phyloP scores from a whole-genome alignment of 2,888 invertebrate species.

The Chrysolina americana region DNA sequence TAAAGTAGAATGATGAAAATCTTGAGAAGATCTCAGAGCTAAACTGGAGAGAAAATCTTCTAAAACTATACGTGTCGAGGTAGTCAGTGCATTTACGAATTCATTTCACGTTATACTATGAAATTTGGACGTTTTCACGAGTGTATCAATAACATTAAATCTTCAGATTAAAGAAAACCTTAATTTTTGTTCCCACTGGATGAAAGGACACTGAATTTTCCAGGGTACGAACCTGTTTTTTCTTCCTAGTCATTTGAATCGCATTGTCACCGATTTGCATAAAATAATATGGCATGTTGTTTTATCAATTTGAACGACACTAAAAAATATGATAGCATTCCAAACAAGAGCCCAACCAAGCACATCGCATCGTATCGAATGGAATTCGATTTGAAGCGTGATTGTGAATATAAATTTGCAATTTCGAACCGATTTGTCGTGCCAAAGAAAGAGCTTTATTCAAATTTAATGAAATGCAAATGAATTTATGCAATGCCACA shows the following conservation, averaged over 20 bases:
- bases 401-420: constrained; percentile 12
- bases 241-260: not conserved
- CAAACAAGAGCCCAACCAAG: not conserved
- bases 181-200: no score
- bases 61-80: no score
- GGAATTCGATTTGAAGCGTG: constrained; percentile 21
- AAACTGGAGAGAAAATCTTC: no score
- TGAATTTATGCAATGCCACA: constrained; percentile 20
- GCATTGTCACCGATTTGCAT: not conserved
- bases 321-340: constrained; percentile 16
- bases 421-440: constrained; percentile 14
- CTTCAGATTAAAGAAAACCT: no score
- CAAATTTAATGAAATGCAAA: constrained; percentile 21
- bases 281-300: constrained; percentile 5
- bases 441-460: constrained; percentile 9
- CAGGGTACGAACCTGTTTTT: not conserved
- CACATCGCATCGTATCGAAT: constrained; percentile 20
- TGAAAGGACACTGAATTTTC: not conserved
- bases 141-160: no score
- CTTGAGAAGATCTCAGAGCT: no score
- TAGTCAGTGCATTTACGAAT: no score
- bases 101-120: no score
- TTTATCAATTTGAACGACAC: constrained; percentile 22
- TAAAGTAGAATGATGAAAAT: no score
- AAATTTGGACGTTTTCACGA: no score